These are phyloP conservation scores for Helobdella robusta DNA, from an alignment of 2,888 invertebrate species.

Conservation along the genomic window DNA sequence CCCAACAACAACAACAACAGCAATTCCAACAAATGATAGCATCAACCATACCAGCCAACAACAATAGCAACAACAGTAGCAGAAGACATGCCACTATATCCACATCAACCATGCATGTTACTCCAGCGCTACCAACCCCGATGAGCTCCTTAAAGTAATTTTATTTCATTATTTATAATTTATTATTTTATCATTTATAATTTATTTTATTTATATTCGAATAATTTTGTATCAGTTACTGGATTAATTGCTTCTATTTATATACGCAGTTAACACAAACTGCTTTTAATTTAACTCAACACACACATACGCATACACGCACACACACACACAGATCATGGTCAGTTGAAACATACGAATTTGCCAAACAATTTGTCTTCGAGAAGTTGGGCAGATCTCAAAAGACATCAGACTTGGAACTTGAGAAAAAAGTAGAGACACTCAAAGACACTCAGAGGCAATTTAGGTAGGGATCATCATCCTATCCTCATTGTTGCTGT, in stretches of 20 bases:
- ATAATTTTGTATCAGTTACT: neutral
- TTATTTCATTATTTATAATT: no score
- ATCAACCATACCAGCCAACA: no score
- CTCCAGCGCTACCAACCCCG: constrained; percentile 10
- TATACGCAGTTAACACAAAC: no score
- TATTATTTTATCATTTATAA: no score
- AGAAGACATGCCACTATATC: constrained; percentile 4
- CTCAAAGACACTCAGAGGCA: constrained; percentile 26
- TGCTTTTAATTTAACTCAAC: no score
- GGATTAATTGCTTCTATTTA: neutral
- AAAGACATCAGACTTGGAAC: constrained; percentile 14
- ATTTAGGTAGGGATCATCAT: constrained; percentile 17
- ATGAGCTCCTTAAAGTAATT: no score
- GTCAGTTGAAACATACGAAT: constrained; percentile 25
- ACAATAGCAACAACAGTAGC: no score
- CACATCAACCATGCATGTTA: constrained; percentile 18
- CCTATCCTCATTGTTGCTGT: no score
- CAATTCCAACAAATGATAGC: no score
- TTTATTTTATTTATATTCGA: neutral
- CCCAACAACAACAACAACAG: no score
- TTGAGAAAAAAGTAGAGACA: constrained; percentile 12
- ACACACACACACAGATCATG: no score
- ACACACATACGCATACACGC: no score
- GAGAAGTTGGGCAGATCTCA: constrained; percentile 22
- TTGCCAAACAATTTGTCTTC: constrained; percentile 23